These are phyloP conservation scores for Sphaeramia orbicularis DNA, from an alignment of 2,797 vertebrate genomes.

Conservation along the genomic window DNA sequence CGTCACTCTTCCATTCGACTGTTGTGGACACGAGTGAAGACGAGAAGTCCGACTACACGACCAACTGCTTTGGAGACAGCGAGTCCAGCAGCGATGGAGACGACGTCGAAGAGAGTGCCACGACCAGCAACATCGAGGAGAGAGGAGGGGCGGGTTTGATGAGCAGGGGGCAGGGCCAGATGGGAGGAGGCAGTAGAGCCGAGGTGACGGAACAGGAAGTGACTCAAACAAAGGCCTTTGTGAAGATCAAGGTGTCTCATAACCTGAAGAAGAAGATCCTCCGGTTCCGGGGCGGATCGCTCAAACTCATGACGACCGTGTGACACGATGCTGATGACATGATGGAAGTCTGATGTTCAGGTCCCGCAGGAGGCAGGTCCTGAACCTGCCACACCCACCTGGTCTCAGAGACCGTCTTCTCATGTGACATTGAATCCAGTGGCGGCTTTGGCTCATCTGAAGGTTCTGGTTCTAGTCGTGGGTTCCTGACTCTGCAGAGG, in stretches of 20 bases:
- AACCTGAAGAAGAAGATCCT: slow-evolving; percentile 98
- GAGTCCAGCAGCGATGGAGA: slow-evolving; percentile 92
- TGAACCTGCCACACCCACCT: no score
- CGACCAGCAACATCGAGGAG: no score
- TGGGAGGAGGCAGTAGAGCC: slow-evolving; percentile 3
- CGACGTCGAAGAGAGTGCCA: slow-evolving; percentile 89
- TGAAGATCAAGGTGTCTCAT: slow-evolving; percentile 96
- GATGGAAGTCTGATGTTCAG: no score
- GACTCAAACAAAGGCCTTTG: slow-evolving; percentile 87
- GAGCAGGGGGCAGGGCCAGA: slow-evolving; percentile 65
- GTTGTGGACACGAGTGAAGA: slow-evolving; percentile 95
- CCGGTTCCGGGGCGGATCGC: slow-evolving; percentile 92
- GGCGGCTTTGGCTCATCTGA: no score
- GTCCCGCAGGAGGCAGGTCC: no score
- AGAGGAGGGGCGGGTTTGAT: slow-evolving; percentile 59
- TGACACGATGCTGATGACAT: no score
- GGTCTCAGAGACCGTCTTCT: no score
- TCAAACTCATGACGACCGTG: slow-evolving; percentile 97
- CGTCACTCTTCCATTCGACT: slow-evolving; percentile 95
- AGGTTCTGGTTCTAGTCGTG: no score
- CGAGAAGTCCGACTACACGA: slow-evolving; percentile 93
- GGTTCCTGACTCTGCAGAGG: no score
- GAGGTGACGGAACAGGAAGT: slow-evolving; percentile 71
- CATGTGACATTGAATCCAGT: no score
- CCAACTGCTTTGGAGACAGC: slow-evolving; percentile 95